These are phyloP conservation scores for Euschistus heros DNA, from an alignment of 1,140 invertebrate species.

Conservation along the genomic window DNA sequence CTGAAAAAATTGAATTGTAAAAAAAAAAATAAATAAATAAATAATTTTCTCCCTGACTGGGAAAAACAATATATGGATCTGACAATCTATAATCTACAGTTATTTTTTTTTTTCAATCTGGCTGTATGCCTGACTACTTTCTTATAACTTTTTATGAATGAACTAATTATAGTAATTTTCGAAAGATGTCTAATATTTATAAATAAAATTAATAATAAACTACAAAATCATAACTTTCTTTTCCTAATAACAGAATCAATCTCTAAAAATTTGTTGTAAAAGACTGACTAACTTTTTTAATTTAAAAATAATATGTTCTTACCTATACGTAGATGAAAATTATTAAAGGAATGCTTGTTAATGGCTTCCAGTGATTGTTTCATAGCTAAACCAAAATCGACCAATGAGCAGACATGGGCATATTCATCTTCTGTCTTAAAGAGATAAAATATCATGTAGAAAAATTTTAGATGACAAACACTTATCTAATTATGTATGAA, in stretches of 20 bases:
- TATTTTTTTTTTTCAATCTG: too few species aligned
- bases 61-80: not conserved
- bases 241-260: too few species aligned
- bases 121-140: too few species aligned
- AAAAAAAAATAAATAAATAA: not conserved
- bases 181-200: too few species aligned
- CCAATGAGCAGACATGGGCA: conserved; percentile 71
- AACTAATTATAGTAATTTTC: too few species aligned
- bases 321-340: conserved; percentile 88
- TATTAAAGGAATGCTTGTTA: conserved; percentile 95
- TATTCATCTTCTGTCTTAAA: conserved; percentile 45
- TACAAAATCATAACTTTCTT: too few species aligned
- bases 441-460: not conserved
- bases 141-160: too few species aligned
- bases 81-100: too few species aligned
- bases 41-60: not conserved
- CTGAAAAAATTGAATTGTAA: conserved; percentile 36
- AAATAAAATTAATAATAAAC: too few species aligned
- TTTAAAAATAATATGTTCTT: conserved; percentile 26
- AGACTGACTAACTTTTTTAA: too few species aligned
- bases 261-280: too few species aligned
- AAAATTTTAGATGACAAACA: not conserved
- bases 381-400: conserved; percentile 92
- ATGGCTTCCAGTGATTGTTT: conserved; percentile 78
- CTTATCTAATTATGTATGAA: not conserved